Conservation (phyloP, 2,113 vertebrate genomes). For the Vireo altiloquus region DNA sequence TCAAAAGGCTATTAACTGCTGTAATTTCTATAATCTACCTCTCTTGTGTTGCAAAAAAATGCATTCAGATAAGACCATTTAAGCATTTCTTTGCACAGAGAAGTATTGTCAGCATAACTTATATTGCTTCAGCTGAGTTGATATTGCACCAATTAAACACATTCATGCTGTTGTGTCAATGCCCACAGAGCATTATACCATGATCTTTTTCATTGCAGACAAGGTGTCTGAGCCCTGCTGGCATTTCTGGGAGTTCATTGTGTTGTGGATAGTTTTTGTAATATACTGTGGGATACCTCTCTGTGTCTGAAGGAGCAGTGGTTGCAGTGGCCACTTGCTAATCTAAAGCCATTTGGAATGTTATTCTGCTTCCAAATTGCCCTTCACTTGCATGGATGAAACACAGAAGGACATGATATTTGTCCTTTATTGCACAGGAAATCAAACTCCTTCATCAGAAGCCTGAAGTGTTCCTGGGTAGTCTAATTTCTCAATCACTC, state of each 20-base stretch:
- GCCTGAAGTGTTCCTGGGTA: background rate
- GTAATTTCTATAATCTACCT: constrained; percentile 37
- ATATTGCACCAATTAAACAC: background rate
- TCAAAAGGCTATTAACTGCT: constrained; percentile 21
- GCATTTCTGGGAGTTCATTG: background rate
- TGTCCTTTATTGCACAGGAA: background rate
- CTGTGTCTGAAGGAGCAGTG: background rate
- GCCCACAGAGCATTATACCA: background rate
- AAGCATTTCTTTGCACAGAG: constrained; percentile 7
- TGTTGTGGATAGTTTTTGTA: background rate
- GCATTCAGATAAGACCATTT: constrained; percentile 4
- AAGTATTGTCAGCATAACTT: constrained; percentile 1
- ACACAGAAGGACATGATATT: background rate
- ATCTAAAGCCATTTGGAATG: background rate
- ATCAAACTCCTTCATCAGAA: background rate
- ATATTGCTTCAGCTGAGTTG: background rate
- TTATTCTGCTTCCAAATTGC: background rate
- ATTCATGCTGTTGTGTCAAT: background rate
- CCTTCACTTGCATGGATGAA: background rate
- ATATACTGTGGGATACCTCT: background rate
- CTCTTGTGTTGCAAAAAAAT: constrained; percentile 7
- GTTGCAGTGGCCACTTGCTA: background rate
- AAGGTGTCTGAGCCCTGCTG: constrained; percentile 30
- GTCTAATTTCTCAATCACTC: background rate
- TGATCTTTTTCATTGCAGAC: constrained; percentile 3